Evolutionary conservation across 1,140 invertebrate genomes (phyloP).

Genomic region (Halesus radiatus): DNA sequence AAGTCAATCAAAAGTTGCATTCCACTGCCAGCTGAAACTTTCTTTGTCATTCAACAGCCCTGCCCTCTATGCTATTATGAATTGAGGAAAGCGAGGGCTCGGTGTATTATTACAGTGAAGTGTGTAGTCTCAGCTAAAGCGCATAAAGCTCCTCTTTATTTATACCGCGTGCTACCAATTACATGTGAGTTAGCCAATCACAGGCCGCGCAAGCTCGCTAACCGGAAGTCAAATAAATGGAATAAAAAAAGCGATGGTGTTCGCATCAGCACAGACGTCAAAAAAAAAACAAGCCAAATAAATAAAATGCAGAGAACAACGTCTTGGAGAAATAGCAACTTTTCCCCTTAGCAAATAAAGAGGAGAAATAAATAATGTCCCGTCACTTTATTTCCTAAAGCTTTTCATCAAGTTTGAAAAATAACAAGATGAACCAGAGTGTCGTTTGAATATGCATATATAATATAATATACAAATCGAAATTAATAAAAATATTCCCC

Average conservation of each 20-base stretch:
- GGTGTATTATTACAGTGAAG: not conserved
- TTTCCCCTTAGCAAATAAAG: no score
- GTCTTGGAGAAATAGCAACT: not conserved
- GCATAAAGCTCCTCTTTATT: constrained; percentile 44
- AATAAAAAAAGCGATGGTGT: constrained; percentile 12
- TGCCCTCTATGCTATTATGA: no score
- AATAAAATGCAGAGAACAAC: not conserved
- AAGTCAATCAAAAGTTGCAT: no score
- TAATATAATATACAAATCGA: no score
- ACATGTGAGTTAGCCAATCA: constrained; percentile 19
- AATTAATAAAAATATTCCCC: no score
- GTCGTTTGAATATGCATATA: not conserved
- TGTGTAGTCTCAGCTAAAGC: not conserved
- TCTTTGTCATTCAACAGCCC: no score
- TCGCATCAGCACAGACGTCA: constrained; percentile 5
- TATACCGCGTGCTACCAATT: constrained; percentile 39
- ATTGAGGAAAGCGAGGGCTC: no score
- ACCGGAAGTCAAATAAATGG: constrained; percentile 19
- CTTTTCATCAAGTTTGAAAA: not conserved
- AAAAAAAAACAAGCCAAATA: not conserved
- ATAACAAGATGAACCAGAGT: not conserved
- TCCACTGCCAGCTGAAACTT: no score
- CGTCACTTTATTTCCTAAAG: not conserved
- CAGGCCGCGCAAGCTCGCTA: constrained; percentile 8
- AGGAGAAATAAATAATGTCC: not conserved